A percentile compares a stretch with the other conserved stretches of the same genome.
phyloP scores from a whole-genome alignment of 2,797 vertebrate species.

The Neosilurus mollespiculum region DNA sequence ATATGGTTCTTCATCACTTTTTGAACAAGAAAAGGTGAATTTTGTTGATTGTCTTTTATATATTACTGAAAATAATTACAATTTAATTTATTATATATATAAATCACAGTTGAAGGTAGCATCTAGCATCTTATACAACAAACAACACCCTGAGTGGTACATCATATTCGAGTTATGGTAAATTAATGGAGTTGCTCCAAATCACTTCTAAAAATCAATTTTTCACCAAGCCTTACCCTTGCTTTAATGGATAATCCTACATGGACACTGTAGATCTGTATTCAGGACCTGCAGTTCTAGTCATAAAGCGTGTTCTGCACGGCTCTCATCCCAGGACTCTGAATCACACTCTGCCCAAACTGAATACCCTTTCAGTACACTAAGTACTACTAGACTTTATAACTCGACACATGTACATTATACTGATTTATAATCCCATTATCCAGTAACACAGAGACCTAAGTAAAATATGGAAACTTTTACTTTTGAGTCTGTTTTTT shows the following conservation, averaged over 20 bases:
- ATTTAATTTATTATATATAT: too few species aligned
- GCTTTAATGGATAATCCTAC: not conserved
- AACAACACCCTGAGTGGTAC: not conserved
- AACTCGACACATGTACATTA: not conserved
- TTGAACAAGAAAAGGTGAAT: constrained; percentile 6
- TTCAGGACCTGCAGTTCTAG: too few species aligned
- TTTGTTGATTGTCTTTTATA: not conserved
- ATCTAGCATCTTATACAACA: not conserved
- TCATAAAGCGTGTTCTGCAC: too few species aligned
- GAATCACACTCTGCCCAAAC: too few species aligned
- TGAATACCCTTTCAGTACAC: too few species aligned
- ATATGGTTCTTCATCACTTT: constrained; percentile 1
- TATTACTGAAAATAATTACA: not conserved
- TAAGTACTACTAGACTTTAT: not conserved
- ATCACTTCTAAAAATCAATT: not conserved
- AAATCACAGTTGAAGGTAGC: not conserved
- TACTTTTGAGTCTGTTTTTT: not conserved
- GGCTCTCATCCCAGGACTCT: too few species aligned
- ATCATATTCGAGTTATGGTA: not conserved
- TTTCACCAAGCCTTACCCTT: not conserved
- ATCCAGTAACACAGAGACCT: not conserved
- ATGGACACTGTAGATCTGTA: too few species aligned
- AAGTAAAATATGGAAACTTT: not conserved
- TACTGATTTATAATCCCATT: constrained; percentile 8
- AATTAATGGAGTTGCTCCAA: not conserved